Evolutionary conservation across 2,888 invertebrate species (phyloP).

Genomic region (Nemotelus pantherinus): DNA sequence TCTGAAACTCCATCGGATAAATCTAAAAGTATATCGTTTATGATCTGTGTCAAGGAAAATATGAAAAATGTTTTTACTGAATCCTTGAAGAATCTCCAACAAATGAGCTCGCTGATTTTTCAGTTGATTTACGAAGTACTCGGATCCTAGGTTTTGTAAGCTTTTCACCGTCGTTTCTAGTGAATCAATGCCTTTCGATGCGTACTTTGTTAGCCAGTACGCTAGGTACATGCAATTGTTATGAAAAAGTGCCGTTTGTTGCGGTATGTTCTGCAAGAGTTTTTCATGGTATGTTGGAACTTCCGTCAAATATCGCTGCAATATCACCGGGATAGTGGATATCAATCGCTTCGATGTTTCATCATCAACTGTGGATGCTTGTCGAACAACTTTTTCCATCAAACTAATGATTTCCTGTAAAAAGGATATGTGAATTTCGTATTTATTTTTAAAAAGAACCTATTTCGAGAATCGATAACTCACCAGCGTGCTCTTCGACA

Average conservation of each 20-base stretch:
- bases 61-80: conserved; percentile 67
- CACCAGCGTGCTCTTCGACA: conserved; percentile 65
- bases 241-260: conserved; percentile 85
- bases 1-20: conserved; percentile 58
- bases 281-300: conserved; percentile 84
- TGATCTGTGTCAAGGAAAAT: conserved; percentile 25
- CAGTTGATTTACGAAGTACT: conserved; percentile 78
- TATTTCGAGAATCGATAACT: conserved; percentile 22
- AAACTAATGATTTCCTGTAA: conserved; percentile 59
- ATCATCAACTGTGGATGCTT: conserved; percentile 53
- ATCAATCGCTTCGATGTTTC: conserved; percentile 72
- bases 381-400: conserved; percentile 61
- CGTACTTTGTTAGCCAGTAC: conserved; percentile 75
- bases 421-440: not conserved
- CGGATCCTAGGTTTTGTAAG: conserved; percentile 74
- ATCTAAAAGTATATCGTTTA: conserved; percentile 53
- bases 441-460: no score
- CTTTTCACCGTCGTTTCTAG: conserved; percentile 74
- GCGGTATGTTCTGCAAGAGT: conserved; percentile 84
- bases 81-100: conserved; percentile 77
- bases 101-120: conserved; percentile 80
- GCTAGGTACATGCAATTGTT: conserved; percentile 93
- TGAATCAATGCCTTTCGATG: conserved; percentile 68
- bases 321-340: conserved; percentile 75
- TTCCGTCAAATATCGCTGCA: conserved; percentile 80